Evolutionary conservation across 2,797 vertebrate species (phyloP).

Genomic region (Chiroxiphia lanceolata): DNA sequence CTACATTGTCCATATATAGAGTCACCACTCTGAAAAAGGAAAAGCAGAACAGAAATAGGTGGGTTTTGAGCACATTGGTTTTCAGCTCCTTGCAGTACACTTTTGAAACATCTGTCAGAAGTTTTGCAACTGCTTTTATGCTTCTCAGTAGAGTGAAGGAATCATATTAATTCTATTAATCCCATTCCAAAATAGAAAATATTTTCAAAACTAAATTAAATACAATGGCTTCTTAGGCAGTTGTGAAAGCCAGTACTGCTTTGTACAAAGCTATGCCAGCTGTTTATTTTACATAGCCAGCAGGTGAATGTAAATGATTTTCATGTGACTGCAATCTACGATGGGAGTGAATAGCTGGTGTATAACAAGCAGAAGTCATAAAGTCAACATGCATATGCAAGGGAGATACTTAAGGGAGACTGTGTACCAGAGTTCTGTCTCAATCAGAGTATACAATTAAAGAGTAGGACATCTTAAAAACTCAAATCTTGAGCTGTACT

Average conservation of each 20-base stretch:
- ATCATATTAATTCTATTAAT: not conserved
- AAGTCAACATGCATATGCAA: not conserved
- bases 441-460: not conserved
- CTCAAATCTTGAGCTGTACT: not conserved
- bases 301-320: not conserved
- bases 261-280: not conserved
- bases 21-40: not conserved
- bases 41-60: not conserved
- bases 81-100: not conserved
- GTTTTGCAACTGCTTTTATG: not conserved
- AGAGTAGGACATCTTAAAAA: not conserved
- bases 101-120: not conserved
- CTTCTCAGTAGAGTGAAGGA: not conserved
- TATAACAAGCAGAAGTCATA: not conserved
- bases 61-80: not conserved
- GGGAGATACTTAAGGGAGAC: not conserved
- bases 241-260: not conserved
- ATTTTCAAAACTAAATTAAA: not conserved
- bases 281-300: not conserved
- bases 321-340: not conserved
- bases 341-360: not conserved
- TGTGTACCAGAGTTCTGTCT: not conserved
- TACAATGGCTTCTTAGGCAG: not conserved
- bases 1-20: rapidly evolving
- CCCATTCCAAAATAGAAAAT: not conserved